Evolutionary conservation across 2,113 vertebrate species (phyloP).

Genomic region (Centropristis striata): DNA sequence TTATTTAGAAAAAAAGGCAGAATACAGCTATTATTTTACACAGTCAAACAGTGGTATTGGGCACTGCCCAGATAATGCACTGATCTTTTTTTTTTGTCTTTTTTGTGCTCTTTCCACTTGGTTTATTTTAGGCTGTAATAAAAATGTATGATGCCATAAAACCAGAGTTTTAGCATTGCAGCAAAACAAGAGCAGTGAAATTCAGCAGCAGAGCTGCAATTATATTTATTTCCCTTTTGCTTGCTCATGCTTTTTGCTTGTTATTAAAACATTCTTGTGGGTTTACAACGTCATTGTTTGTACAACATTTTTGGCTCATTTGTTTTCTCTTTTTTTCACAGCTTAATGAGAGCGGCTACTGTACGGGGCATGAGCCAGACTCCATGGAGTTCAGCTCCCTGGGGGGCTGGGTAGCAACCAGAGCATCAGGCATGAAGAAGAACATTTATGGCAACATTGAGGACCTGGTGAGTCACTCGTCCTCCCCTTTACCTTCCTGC

Average conservation of each 20-base stretch:
- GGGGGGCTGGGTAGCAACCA: slow-evolving; percentile 98
- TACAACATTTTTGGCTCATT: slow-evolving; percentile 35
- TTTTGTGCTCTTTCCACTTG: slow-evolving; percentile 14
- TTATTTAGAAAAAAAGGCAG: not conserved
- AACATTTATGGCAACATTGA: slow-evolving; percentile 99
- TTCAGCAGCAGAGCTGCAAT: slow-evolving; percentile 49
- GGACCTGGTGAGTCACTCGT: slow-evolving; percentile 90
- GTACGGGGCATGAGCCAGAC: slow-evolving; percentile 98
- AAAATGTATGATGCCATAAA: slow-evolving; percentile 64
- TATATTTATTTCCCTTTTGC: slow-evolving; percentile 26
- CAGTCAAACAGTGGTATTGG: slow-evolving; percentile 4
- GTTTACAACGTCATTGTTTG: slow-evolving; percentile 54
- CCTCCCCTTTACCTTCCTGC: slow-evolving; percentile 3
- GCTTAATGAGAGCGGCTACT: slow-evolving; percentile 97
- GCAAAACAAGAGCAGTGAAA: slow-evolving; percentile 48
- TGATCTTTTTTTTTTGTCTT: slow-evolving; percentile 9
- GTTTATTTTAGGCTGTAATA: slow-evolving; percentile 61
- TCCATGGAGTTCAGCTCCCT: slow-evolving; percentile 99
- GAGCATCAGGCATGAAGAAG: slow-evolving; percentile 99
- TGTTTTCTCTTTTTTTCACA: slow-evolving; percentile 73
- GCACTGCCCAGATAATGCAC: not conserved
- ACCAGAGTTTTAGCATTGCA: slow-evolving; percentile 35
- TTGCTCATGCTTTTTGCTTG: slow-evolving; percentile 47
- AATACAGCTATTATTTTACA: slow-evolving; percentile 15
- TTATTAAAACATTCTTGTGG: slow-evolving; percentile 71